phyloP scores from a whole-genome alignment of 2,113 vertebrate genomes.

The Shinisaurus crocodilurus region DNA sequence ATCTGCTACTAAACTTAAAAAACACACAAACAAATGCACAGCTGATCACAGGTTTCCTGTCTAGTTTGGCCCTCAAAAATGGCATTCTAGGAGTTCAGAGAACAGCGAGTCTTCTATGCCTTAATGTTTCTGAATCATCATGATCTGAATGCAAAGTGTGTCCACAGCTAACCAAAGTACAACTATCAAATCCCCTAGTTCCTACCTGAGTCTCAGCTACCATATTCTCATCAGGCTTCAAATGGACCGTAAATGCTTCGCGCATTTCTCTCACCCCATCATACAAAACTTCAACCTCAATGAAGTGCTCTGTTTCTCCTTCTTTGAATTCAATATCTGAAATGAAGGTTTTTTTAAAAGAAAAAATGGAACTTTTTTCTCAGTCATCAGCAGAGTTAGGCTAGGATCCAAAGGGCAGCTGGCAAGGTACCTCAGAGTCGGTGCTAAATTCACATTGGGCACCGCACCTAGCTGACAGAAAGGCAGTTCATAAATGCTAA shows the following conservation, averaged over 20 bases:
- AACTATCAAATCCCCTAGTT: background rate
- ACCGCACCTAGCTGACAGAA: background rate
- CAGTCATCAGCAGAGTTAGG: background rate
- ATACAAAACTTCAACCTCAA: conserved; percentile 85
- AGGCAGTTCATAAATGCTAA: background rate
- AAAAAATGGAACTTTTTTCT: background rate
- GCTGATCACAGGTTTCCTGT: background rate
- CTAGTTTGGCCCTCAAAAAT: background rate
- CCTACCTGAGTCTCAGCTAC: conserved; percentile 86
- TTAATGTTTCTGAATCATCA: background rate
- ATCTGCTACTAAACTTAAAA: background rate
- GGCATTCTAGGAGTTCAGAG: background rate
- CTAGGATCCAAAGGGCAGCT: background rate
- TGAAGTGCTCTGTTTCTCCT: conserved; percentile 82
- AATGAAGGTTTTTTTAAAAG: background rate
- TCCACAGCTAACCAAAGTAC: background rate
- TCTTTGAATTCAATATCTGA: conserved; percentile 86
- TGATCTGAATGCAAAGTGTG: background rate
- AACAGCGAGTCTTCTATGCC: background rate
- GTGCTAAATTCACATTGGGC: background rate
- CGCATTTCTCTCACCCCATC: conserved; percentile 86
- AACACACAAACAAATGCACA: background rate
- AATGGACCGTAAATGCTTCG: conserved; percentile 85
- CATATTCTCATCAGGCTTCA: conserved; percentile 89
- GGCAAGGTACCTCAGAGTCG: background rate